A percentile compares a stretch with the other conserved stretches of the same genome.
These are phyloP conservation scores for Pteronotus mesoamericanus DNA, from an alignment of 2,797 vertebrate genomes.

Conservation along the genomic window DNA sequence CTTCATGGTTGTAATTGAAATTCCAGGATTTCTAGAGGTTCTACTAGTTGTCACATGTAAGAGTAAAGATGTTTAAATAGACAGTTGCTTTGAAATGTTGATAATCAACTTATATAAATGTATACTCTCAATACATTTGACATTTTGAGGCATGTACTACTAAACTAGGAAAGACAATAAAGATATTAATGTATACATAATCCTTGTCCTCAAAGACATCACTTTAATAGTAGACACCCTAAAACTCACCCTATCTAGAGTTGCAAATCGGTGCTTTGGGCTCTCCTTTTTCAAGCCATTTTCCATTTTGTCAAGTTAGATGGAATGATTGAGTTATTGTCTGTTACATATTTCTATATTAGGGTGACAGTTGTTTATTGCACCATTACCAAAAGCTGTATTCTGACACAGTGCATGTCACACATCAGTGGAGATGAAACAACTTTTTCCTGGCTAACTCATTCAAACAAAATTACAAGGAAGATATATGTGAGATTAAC, in stretches of 20 bases:
- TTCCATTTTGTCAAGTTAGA: slow-evolving; percentile 2
- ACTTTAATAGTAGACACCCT: not conserved
- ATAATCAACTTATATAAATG: not conserved
- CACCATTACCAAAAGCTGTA: not conserved
- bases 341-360: not conserved
- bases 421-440: slow-evolving; percentile 1
- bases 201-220: not conserved
- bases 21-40: not conserved
- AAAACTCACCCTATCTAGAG: not conserved
- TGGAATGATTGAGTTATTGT: not conserved
- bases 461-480: not conserved
- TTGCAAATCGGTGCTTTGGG: not conserved
- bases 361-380: slow-evolving; percentile 24
- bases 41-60: not conserved
- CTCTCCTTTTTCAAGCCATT: not conserved
- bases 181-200: not conserved
- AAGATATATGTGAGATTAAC: slow-evolving; percentile 17
- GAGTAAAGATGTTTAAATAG: not conserved
- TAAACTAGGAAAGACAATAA: not conserved
- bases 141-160: not conserved
- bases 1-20: not conserved
- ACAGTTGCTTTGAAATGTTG: not conserved
- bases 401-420: slow-evolving; percentile 10
- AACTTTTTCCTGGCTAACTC: not conserved
- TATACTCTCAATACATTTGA: not conserved